Base-by-base conservation (phyloP, 2,888 invertebrate species). In the Acleris emargana region DNA sequence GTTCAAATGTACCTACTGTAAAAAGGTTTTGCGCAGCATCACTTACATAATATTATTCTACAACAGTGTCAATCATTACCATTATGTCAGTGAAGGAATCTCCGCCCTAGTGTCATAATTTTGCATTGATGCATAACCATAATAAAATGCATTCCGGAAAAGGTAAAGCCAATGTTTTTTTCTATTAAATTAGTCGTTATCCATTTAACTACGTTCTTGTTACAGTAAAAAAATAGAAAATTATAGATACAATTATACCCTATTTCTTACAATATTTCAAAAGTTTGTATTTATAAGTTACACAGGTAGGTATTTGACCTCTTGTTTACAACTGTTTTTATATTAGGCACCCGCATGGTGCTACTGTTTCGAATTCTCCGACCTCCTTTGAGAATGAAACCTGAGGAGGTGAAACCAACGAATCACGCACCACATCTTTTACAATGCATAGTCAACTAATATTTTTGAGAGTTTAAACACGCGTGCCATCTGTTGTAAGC, bases 401-500 rank as follows among this genome's bases (percentile, higher is more conserved):
- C 73, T 81, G 82, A 91, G 89, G 74, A 86, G 84, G 73, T 80
- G 84, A 83, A 85, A 77, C 78, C 81, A 88, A 79, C 79, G 83
- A 86, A 89, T 89, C 88, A 88, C 87, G 89, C 89, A 88, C 81
- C 88, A 86, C 86, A 87, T 83, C 89, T 90, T 90, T 87, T 77
- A 79, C 82, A 72, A 76, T 85, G 83, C 81, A 85, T 86, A 83
- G 87, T 87, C 86, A 89, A 60, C 60, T 52, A 61, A 90, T 89
- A 90, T 89, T 89, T 85, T 89, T 82, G 84, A 87, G 84, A 86
- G 83, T 84, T 88, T 84, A 87, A 91, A 89, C 91, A 89, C 91
- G 91, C 89, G 88, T 91, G 89, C 92, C 92, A 92, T 92, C 92
- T 92, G 92, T 89, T 90, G 88, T 88, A 82, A 86, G 82, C 81